Base-by-base conservation (phyloP, 2,797 vertebrate species). In the Liasis olivaceus region DNA sequence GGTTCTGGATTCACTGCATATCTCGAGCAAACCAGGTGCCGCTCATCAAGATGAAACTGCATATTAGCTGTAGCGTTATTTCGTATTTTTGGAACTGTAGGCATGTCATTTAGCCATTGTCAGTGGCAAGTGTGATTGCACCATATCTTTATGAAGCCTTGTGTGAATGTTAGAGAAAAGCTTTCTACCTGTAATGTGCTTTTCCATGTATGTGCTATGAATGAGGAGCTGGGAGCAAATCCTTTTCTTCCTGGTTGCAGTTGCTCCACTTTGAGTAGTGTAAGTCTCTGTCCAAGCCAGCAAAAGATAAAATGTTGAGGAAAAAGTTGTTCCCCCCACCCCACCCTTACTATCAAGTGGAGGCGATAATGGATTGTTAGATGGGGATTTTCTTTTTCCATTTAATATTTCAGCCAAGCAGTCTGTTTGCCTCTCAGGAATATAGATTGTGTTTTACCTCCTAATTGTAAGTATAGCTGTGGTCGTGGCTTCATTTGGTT, bases 1-100 rank as follows among this genome's bases (percentile, higher is more conserved):
- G 56, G 85, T 90, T 92, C 63, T 77, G 63, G 63, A 54, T 64
- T 86, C 69, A 54, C 51, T n/a, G 62, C 59, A 72, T 63, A 89
- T 69, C 42, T 85, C 88, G 51, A 64, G 88, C 51, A 85, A 91
- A 87, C 91, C 94, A 93, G 94, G 95, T 95, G 95, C 91, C 94
- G 59, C 64, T 94, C 94, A 94, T 95, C 96, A 94, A 84, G 47
- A 87, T 42, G 2, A 77, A 77, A 24, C 5, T 1, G 51, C 14
- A 24, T 62, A 26, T 26, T 87, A 77, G 42, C 5, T 17, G 14
- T 42, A 56, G 31, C 56, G 7, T 86, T 63, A 36, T 26, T 59
- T 31, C 42, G 28, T 58, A 58, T 9, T 36, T 36, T 86, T 62
- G 22, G n/a, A 81, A 51, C 22, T 51, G 77, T 89, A 89, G 66